A percentile compares a stretch with the other conserved stretches of the same genome.
Conservation (phyloP, 2,113 vertebrate species). For the Ammodytes marinus region DNA sequence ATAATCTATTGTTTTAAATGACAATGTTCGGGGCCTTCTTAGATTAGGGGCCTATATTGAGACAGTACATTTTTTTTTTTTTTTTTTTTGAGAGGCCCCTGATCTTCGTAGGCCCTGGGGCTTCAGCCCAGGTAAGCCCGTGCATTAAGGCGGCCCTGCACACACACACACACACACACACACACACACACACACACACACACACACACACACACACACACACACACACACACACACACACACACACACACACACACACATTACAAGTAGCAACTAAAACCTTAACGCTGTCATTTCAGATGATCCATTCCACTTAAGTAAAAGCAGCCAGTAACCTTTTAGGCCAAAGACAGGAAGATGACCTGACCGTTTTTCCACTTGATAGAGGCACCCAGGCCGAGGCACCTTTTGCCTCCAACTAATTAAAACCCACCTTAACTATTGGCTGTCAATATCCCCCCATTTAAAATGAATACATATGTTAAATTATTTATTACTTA, state of each 20-base stretch:
- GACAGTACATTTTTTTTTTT: too few relatives aligned
- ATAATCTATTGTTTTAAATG: too few relatives aligned
- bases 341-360: background rate
- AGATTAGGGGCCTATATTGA: too few relatives aligned
- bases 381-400: background rate
- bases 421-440: conserved; percentile 48
- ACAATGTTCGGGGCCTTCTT: too few relatives aligned
- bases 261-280: conserved; percentile 24
- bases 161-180: background rate
- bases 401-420: conserved; percentile 22
- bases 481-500: conserved; percentile 69
- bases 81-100: too few relatives aligned
- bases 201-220: background rate
- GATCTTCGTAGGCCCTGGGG: too few relatives aligned
- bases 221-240: background rate
- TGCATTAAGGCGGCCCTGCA: too few relatives aligned
- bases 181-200: background rate
- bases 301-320: conserved; percentile 14
- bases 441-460: conserved; percentile 47
- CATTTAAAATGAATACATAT: conserved; percentile 64
- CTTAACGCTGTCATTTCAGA: conserved; percentile 19
- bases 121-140: too few relatives aligned
- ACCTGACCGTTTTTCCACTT: conserved; percentile 13
- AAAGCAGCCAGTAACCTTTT: conserved; percentile 25
- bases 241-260: background rate